A percentile compares a stretch with the other conserved stretches of the same genome.
Evolutionary conservation across 1,140 invertebrate species (phyloP).

Genomic region (Paraescarpia echinospica): DNA sequence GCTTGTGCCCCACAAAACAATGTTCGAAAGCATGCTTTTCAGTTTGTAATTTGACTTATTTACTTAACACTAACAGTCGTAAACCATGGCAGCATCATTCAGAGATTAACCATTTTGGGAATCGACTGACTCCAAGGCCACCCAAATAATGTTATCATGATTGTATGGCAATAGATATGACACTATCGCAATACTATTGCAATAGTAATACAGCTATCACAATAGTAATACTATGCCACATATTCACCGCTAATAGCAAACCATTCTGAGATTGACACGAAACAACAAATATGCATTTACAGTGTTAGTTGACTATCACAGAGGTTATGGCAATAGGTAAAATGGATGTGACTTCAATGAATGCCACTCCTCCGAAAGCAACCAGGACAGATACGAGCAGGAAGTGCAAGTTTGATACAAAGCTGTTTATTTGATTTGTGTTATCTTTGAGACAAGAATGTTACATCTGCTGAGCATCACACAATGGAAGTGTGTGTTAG

Average conservation of each 20-base stretch:
- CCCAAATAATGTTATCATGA: too few relatives aligned
- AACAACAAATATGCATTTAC: background rate
- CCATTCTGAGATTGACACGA: background rate
- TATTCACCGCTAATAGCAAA: background rate
- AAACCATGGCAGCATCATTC: too few relatives aligned
- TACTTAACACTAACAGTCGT: too few relatives aligned
- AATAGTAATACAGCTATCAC: too few relatives aligned
- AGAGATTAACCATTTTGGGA: too few relatives aligned
- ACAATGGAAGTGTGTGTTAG: background rate
- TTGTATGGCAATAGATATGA: too few relatives aligned
- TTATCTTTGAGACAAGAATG: background rate
- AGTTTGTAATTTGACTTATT: too few relatives aligned
- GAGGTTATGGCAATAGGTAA: background rate
- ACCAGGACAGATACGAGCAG: background rate
- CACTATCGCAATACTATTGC: too few relatives aligned
- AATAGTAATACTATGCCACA: too few relatives aligned
- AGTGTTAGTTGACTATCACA: background rate
- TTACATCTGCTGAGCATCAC: background rate
- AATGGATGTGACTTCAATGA: background rate
- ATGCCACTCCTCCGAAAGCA: background rate
- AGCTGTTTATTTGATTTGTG: background rate
- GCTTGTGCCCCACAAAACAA: too few relatives aligned
- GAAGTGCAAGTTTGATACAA: background rate
- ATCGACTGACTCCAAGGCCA: too few relatives aligned
- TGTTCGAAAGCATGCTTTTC: too few relatives aligned